These are phyloP conservation scores for Salarias fasciatus DNA, from an alignment of 2,797 vertebrate genomes.

Conservation along the genomic window DNA sequence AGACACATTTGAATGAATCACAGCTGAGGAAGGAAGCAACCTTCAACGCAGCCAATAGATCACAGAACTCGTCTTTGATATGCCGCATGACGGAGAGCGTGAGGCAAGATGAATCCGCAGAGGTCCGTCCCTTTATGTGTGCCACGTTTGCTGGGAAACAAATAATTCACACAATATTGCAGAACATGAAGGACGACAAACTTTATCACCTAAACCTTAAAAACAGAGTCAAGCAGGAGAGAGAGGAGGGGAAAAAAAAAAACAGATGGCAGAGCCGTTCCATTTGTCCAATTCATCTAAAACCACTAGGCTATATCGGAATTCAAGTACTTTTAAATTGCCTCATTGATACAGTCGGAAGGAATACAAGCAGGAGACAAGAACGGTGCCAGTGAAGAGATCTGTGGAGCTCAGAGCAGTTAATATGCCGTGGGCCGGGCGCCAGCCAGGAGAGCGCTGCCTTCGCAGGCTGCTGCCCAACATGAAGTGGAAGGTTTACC, in stretches of 20 bases:
- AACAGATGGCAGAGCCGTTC: conserved; percentile 45
- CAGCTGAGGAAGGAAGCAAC: conserved; percentile 13
- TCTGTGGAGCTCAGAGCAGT: conserved; percentile 60
- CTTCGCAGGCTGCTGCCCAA: conserved; percentile 38
- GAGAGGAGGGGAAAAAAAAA: conserved; percentile 28
- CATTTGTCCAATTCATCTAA: conserved; percentile 65
- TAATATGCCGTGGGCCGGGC: conserved; percentile 58
- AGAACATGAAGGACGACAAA: conserved; percentile 20
- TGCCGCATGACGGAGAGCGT: conserved; percentile 20
- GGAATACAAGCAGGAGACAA: conserved; percentile 33
- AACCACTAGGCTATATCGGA: conserved; percentile 52
- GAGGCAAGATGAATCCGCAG: conserved; percentile 5
- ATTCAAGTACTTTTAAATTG: conserved; percentile 70
- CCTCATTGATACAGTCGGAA: conserved; percentile 63
- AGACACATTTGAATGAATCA: conserved; percentile 10
- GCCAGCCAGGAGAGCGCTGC: conserved; percentile 52
- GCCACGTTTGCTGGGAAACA: background rate
- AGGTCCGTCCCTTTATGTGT: background rate
- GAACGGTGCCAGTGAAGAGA: conserved; percentile 37
- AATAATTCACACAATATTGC: conserved; percentile 4
- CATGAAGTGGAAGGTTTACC: conserved; percentile 23
- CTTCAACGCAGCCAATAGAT: conserved; percentile 28
- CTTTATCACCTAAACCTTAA: conserved; percentile 32
- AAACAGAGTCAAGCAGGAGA: conserved; percentile 13
- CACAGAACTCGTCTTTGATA: conserved; percentile 20